Base-by-base conservation (phyloP, 2,113 vertebrate genomes). In the Geococcyx californianus region DNA sequence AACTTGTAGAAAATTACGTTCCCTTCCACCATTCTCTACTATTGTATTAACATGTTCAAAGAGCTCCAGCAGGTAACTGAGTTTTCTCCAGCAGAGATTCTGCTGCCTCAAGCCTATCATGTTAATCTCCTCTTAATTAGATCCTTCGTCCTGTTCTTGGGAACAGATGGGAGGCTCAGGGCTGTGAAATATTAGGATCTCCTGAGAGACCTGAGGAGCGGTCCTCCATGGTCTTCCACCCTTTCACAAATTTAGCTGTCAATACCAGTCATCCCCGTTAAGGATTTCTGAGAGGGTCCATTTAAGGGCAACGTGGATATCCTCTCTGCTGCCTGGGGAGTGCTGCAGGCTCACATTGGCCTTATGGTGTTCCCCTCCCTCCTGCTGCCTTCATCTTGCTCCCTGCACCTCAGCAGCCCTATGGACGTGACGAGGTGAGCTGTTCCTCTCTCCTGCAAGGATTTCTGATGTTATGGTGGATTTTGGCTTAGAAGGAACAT, bases 91-190 rank as follows among this genome's bases (percentile, higher is more conserved):
- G 80, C 81, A 89, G 94, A 70, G 64, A 34, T 42, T 81, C 60
- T 67, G 73, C 62, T 89, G 90, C 93, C 93, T 93, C 38, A 1
- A 90, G 89, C 79, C 73, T 36, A 10, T 74, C 34, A 1, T 80
- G 75, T 78, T 92, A 93, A 93, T 89, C 88, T 94, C 31, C 34
- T 26, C 44, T 95, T 96, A 96, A 94, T 94, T 85, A 95, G 86
- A 87, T 95, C 81, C 84, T 87, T 86, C 80, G 56, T 89, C 38
- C 67, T 62, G 11, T 89, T 74, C 55, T 62, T 69, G 24, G 77
- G 77, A 87, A 42, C 77, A 91, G 73, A 95, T 93, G 90, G 77
- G 51, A 82, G 13, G 74, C 85, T 89, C 45, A 59, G 62, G 91
- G 80, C 93, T 78, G 81, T 84, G 85, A 90, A 93, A 69, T 80